phyloP scores from a whole-genome alignment of 1,140 invertebrate species.

The Paralvinella palmiformis region DNA sequence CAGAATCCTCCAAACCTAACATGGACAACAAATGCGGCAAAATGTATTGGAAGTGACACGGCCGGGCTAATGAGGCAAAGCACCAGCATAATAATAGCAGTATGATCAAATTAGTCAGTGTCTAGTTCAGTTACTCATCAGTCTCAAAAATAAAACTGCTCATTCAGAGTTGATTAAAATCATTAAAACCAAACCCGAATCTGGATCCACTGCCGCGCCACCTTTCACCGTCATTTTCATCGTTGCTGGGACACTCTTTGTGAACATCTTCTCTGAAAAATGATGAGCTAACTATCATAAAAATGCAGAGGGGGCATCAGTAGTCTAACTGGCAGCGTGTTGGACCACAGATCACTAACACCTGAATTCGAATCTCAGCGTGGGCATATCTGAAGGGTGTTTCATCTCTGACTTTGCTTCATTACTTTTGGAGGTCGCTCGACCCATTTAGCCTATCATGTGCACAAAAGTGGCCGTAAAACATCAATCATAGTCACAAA shows the following conservation, averaged over 20 bases:
- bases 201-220: conserved; percentile 81
- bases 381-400: too few species aligned
- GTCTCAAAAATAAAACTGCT: background rate
- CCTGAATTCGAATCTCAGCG: too few species aligned
- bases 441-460: too few species aligned
- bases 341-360: too few species aligned
- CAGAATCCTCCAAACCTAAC: conserved; percentile 62
- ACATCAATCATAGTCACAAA: too few species aligned
- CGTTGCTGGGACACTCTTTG: conserved; percentile 46
- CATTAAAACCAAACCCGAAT: conserved; percentile 57
- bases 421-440: too few species aligned
- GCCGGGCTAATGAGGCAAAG: background rate
- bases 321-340: too few species aligned
- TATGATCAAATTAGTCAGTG: background rate
- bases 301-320: too few species aligned
- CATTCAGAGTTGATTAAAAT: background rate
- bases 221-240: conserved; percentile 68
- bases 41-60: background rate
- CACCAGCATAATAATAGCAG: background rate
- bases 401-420: too few species aligned
- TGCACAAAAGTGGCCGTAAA: too few species aligned
- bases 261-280: conserved; percentile 36
- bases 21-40: background rate
- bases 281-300: too few species aligned
- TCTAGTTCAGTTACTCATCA: background rate